Evolutionary conservation across 2,113 vertebrate genomes (phyloP), one percentile per base, ranked within the genome.

Genomic region (Thunnus maccoyii): DNA sequence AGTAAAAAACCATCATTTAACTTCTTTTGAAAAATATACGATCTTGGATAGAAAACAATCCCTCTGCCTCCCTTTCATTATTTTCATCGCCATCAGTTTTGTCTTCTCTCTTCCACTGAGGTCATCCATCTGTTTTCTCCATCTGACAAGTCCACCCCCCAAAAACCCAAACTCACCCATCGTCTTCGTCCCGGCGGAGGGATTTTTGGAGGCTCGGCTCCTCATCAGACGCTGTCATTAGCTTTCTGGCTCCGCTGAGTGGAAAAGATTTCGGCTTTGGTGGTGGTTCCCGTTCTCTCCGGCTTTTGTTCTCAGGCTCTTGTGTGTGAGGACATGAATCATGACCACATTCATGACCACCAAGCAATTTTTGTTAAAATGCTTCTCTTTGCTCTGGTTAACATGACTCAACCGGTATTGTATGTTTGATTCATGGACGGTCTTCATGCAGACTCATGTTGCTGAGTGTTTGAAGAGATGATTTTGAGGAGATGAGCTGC

Each of bases 331-430:
- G 75, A 78, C 72, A 61, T 80, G 84, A 84, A 75, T 78, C 66
- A 69, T 0, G 8, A 81, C 79, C 78, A 65, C 81, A 78, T 55
- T 65, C 17, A 17, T 46, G 22, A 22, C 68, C 57, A 78, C 47
- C 52, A 22, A 77, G 36, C 61, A 68, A 47, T 41, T 57, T 70
- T 80, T 81, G 56, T 56, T 65, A 5, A 56, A 76, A 73, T 46
- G 60, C 9, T 60, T 73, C 15, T 62, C 47, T 71, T 25, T 70
- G 70, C 65, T 87, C 74, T 77, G 76, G 70, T 85, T 87, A 82
- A 66, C 75, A 25, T 50, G 25, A n/a, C 48, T 44, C 22, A 30
- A 72, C 27, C 57, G 57, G 36, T 58, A 36, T 50, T 12, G 16
- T 32, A 20, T 56, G 30, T 30, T 3, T 67, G 61, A 71, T 58